These are phyloP conservation scores for Coregonus ussuriensis DNA, from an alignment of 2,797 vertebrate genomes.

Conservation along the genomic window DNA sequence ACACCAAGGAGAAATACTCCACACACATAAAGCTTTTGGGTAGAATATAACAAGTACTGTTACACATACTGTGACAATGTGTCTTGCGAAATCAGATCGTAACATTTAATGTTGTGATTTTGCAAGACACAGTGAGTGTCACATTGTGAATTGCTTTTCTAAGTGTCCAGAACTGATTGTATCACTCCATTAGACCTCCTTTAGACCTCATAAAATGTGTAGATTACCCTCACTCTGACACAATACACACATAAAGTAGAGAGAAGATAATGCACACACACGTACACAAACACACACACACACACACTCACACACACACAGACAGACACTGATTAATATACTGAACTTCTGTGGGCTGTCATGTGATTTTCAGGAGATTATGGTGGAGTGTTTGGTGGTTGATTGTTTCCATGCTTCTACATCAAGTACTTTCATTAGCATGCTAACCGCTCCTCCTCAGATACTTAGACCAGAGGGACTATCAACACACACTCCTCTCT, in stretches of 20 bases:
- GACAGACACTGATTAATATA: background rate
- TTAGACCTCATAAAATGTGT: background rate
- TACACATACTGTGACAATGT: background rate
- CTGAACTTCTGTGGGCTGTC: background rate
- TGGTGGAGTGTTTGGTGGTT: slow-evolving; percentile 19
- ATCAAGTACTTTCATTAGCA: slow-evolving; percentile 26
- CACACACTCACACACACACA: background rate
- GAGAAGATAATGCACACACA: background rate
- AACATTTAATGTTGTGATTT: background rate
- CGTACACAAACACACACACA: background rate
- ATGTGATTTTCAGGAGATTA: slow-evolving; percentile 23
- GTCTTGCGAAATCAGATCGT: too few species aligned
- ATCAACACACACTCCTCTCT: background rate
- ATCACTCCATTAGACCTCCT: background rate
- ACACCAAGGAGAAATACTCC: background rate
- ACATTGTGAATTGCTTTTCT: background rate
- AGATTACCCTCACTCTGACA: background rate
- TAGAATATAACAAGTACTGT: background rate
- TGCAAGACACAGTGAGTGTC: background rate
- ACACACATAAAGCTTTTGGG: background rate
- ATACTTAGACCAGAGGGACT: background rate
- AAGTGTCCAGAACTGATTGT: background rate
- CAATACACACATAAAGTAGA: background rate
- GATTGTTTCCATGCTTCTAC: slow-evolving; percentile 43
- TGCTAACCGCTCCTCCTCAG: background rate